Percentiles rank a stretch among this genome's conserved stretches.
Conservation (phyloP, 37 sponge, comb jelly and placozoan genomes). For the Ephydatia muelleri region DNA sequence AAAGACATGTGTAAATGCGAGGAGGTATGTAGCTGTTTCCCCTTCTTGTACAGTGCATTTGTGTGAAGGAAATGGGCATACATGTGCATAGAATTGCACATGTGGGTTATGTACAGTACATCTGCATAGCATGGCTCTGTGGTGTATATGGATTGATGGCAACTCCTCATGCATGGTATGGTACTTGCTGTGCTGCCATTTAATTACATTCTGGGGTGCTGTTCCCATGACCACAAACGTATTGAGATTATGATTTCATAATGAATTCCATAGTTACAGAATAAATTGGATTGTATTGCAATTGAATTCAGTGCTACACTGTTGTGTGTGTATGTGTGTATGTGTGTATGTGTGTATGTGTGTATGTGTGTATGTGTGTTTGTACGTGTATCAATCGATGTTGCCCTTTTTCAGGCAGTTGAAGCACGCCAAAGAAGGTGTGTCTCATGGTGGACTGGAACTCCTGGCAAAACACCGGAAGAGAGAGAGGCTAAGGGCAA, state of each 20-base stretch:
- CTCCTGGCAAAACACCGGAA: slow-evolving; percentile 78
- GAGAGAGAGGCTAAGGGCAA: slow-evolving; percentile 45
- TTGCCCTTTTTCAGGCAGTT: slow-evolving; percentile 32
- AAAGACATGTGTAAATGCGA: slow-evolving; percentile 43
- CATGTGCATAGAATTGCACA: not conserved
- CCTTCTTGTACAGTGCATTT: not conserved
- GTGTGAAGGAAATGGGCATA: not conserved
- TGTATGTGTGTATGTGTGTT: not conserved
- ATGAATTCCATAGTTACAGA: not conserved
- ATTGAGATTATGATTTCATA: not conserved
- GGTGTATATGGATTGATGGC: not conserved
- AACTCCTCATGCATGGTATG: not conserved
- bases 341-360: slow-evolving; percentile 1
- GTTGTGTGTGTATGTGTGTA: too few species aligned
- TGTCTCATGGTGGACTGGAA: slow-evolving; percentile 77
- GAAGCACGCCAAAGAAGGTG: slow-evolving; percentile 57
- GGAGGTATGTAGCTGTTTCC: slow-evolving; percentile 33
- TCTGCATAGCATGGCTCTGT: too few species aligned
- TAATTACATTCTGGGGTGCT: too few species aligned
- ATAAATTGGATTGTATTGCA: not conserved
- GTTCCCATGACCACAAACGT: too few species aligned
- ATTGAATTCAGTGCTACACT: not conserved
- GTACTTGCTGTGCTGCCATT: not conserved
- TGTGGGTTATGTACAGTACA: not conserved
- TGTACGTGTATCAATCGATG: not conserved